Conservation (phyloP, 2,797 vertebrate genomes). For the Esox lucius region DNA sequence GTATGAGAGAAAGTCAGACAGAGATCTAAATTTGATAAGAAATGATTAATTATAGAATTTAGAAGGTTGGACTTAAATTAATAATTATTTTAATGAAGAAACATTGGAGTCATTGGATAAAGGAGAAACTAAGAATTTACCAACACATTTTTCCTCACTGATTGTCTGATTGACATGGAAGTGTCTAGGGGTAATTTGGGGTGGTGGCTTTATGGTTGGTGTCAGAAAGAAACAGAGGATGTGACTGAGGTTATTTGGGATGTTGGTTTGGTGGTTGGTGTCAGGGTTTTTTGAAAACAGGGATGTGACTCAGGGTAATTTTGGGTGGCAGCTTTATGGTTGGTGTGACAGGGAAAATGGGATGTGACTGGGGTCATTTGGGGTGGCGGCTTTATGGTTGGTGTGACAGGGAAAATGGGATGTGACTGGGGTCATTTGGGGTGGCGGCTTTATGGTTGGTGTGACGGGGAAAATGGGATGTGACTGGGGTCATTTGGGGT, state of each 20-base stretch:
- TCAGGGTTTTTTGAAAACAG: not conserved
- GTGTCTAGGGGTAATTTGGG: not conserved
- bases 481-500: not conserved
- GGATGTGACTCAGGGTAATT: not conserved
- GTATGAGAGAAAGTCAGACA: not conserved
- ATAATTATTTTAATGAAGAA: not conserved
- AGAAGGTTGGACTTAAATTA: not conserved
- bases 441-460: not conserved
- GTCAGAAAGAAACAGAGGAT: not conserved
- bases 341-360: slow-evolving; percentile 5
- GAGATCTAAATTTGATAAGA: not conserved
- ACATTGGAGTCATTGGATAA: not conserved
- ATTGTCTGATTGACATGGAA: not conserved
- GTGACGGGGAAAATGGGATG: not conserved
- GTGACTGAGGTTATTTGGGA: too few relatives aligned
- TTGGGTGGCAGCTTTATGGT: not conserved
- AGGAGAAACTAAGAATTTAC: not conserved
- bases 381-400: slow-evolving; percentile 4
- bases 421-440: not conserved
- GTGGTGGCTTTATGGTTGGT: not conserved
- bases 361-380: too few relatives aligned
- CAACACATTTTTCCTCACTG: not conserved
- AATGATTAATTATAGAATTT: not conserved
- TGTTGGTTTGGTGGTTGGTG: slow-evolving; percentile 10
- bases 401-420: slow-evolving; percentile 8